Conservation (phyloP, 1,140 invertebrate genomes). For the Bombus vancouverensis region DNA sequence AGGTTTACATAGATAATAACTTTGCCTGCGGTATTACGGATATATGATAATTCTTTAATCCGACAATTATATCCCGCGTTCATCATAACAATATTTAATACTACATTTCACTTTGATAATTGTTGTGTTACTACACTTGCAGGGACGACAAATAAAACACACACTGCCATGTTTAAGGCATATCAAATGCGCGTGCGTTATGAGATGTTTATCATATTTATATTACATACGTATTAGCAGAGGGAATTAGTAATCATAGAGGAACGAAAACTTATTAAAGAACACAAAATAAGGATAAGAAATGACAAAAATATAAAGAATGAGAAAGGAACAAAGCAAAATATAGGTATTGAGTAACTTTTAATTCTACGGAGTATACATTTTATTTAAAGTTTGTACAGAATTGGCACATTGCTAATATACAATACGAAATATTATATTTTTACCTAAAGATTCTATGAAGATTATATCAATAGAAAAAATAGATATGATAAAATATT, state of each 20-base stretch:
- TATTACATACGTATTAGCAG: background rate
- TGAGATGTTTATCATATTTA: background rate
- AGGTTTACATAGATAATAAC: slow-evolving; percentile 14
- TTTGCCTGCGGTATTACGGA: background rate
- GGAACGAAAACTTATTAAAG: background rate
- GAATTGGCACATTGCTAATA: slow-evolving; percentile 28
- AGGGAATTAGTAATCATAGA: no score
- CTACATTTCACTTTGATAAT: slow-evolving; percentile 11
- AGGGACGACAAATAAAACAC: background rate
- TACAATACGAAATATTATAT: background rate
- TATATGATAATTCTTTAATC: background rate
- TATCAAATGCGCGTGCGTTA: slow-evolving; percentile 18
- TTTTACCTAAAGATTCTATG: background rate
- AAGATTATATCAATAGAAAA: background rate
- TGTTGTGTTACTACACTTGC: background rate
- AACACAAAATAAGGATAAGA: background rate
- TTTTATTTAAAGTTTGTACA: background rate
- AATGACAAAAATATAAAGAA: background rate
- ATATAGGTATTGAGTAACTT: background rate
- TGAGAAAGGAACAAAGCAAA: background rate
- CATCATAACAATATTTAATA: slow-evolving; percentile 14
- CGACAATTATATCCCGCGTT: background rate
- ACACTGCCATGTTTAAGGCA: slow-evolving; percentile 25
- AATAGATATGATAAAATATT: background rate
- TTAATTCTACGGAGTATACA: background rate